Conservation (phyloP, 2,797 vertebrate genomes). For the Strix occidentalis region DNA sequence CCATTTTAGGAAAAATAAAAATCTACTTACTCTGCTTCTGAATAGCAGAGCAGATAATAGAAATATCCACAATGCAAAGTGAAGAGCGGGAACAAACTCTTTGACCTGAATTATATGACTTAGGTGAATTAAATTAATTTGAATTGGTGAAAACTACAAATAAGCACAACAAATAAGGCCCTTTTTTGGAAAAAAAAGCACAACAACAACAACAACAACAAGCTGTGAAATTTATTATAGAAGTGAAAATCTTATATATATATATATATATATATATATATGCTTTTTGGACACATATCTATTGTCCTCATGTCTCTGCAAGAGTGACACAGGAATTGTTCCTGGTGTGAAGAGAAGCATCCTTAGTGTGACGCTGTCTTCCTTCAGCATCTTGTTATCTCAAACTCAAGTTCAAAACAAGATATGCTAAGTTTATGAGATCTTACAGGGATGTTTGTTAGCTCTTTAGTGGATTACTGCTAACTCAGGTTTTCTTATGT, state of each 20-base stretch:
- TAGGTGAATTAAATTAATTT: not conserved
- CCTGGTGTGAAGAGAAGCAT: not conserved
- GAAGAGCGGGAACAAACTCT: not conserved
- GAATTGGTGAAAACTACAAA: not conserved
- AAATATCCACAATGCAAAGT: not conserved
- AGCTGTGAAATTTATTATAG: not conserved
- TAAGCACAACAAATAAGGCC: not conserved
- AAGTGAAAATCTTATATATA: not conserved
- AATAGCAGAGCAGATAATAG: not conserved
- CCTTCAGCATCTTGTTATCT: not conserved
- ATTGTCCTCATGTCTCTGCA: not conserved
- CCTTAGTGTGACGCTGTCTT: not conserved
- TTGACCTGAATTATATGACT: not conserved
- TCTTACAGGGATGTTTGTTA: not conserved
- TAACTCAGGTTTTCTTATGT: not conserved
- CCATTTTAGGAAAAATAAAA: not conserved
- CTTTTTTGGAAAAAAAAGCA: not conserved
- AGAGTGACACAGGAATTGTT: not conserved
- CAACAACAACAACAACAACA: not conserved
- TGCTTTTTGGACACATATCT: not conserved
- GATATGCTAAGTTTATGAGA: not conserved
- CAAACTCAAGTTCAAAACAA: not conserved
- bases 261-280: not conserved
- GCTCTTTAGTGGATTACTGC: not conserved
- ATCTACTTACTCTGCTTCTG: not conserved